Base-by-base conservation (phyloP, 1,140 invertebrate genomes). In the Micrasema longulum region DNA sequence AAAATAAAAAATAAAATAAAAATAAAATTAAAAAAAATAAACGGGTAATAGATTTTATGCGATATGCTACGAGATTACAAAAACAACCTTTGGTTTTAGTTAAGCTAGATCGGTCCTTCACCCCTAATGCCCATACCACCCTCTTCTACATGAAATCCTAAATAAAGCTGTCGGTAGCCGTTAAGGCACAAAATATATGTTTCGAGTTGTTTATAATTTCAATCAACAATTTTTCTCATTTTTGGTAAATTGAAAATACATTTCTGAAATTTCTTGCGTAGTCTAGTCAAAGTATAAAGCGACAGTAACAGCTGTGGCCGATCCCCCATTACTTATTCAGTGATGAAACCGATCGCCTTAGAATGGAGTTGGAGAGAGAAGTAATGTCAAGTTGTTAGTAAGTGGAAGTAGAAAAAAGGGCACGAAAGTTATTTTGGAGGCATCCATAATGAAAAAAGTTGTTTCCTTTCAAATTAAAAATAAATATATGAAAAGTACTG, bases 281-380 rank as follows among this genome's bases (percentile, higher is more conserved):
- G 26, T 31, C 26, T 31, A 31, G 26, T 31, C 26, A 7, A 31
- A 31, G 26, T 31, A 26, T 18, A 23, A 31, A 9, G 36, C 12
- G 31, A 48, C 41, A 66, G 70, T 63, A 60, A 67, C 71, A 73
- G 71, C 71, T 73, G 71, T 62, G 41, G 47, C 16, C 45, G 20
- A 62, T 73, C 65, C 52, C 71, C 38, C 31, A 57, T 73, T 73
- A 73, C 60, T 73, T 73, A 73, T 73, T 64, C 65, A 68, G n/a
- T 23, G 47, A 41, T 48, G 71, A 68, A 72, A 68, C 55, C 55
- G 64, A 73, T 73, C 71, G 70, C 52, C 52, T 16, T 10, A 31
- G 23, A 14, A n/a, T n/a, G 52, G 20, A 55, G 11, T 31, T 9
- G 52, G 52, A 26, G 4, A 23, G 23, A 36, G 23, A 36, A 20